A percentile compares a stretch with the other conserved stretches of the same genome.
Conservation (phyloP, 2,113 vertebrate species). For the Hirundichthys speculiger region DNA sequence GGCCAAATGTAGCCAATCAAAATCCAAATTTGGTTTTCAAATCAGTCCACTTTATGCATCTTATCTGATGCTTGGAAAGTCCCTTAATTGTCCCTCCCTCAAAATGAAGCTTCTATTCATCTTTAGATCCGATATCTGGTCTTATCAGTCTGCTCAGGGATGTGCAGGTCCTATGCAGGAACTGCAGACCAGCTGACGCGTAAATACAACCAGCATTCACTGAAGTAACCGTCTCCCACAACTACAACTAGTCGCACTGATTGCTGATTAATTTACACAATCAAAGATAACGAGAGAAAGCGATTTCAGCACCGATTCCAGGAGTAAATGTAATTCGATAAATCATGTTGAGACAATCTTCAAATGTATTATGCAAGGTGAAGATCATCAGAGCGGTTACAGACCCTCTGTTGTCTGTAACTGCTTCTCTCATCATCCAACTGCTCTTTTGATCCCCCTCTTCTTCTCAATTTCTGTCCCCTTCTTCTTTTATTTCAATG, state of each 20-base stretch:
- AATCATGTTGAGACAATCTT: conserved; percentile 15
- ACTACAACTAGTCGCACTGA: conserved; percentile 15
- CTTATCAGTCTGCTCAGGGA: conserved; percentile 33
- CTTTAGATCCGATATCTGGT: conserved; percentile 49
- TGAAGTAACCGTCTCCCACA: conserved; percentile 8
- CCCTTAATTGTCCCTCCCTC: not conserved
- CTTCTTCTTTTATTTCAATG: too few relatives aligned
- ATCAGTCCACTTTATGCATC: too few relatives aligned
- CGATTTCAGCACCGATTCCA: conserved; percentile 12
- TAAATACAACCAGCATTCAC: too few relatives aligned
- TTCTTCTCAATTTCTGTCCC: too few relatives aligned
- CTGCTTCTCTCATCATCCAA: too few relatives aligned
- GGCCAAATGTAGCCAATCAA: not conserved
- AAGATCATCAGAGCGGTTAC: too few relatives aligned
- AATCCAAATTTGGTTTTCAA: too few relatives aligned
- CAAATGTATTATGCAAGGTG: not conserved
- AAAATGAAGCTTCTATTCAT: conserved; percentile 11
- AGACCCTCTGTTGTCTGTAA: too few relatives aligned
- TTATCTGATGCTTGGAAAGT: too few relatives aligned
- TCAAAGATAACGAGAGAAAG: conserved; percentile 16
- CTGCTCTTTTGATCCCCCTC: too few relatives aligned
- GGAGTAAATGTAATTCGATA: conserved; percentile 44
- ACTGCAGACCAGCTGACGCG: too few relatives aligned
- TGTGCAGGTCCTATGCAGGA: not conserved
- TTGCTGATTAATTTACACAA: conserved; percentile 7